These are phyloP conservation scores for Solenodon paradoxus DNA, from an alignment of 2,113 vertebrate species.

Conservation along the genomic window DNA sequence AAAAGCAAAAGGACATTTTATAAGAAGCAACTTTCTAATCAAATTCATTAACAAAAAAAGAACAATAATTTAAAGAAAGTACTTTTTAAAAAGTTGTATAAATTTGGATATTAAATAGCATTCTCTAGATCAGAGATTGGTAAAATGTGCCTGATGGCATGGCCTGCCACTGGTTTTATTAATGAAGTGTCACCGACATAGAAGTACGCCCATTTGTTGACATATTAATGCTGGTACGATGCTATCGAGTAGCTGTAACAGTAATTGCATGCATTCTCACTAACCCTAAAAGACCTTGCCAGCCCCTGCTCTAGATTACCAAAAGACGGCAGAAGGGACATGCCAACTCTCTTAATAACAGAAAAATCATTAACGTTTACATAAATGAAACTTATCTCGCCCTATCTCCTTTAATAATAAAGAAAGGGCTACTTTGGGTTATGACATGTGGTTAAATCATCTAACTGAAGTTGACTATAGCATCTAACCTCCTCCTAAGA, in stretches of 20 bases:
- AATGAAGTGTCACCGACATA: neutral
- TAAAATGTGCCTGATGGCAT: neutral
- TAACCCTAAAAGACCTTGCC: neutral
- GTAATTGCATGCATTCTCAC: neutral
- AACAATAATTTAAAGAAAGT: neutral
- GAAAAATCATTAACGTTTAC: slow-evolving; percentile 29
- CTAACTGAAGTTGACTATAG: neutral
- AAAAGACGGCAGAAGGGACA: neutral
- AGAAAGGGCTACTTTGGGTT: neutral
- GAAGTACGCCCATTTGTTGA: neutral
- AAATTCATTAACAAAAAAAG: neutral
- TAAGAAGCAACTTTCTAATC: neutral
- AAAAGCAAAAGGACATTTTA: neutral
- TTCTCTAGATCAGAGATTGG: neutral
- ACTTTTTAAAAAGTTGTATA: neutral
- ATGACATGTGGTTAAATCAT: too few species aligned
- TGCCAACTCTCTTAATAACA: neutral
- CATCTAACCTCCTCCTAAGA: neutral
- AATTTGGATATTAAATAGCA: neutral
- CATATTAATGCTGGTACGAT: neutral
- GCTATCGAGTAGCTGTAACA: neutral
- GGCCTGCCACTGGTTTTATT: neutral
- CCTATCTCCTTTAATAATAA: neutral
- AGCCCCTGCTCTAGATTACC: neutral
- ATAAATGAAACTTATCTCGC: neutral